Evolutionary conservation across 2,797 vertebrate species (phyloP).

Genomic region (Coilia nasus): DNA sequence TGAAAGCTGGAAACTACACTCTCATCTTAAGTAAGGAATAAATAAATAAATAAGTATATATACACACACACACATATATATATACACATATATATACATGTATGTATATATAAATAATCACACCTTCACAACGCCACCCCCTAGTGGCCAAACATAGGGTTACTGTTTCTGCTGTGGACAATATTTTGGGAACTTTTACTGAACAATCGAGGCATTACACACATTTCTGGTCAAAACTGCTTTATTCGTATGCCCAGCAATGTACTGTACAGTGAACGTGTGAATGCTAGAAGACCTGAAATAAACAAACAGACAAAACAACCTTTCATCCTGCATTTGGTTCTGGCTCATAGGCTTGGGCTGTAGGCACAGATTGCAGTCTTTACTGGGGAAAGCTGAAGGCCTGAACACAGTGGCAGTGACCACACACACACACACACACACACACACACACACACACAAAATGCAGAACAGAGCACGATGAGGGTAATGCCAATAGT

Average conservation of each 20-base stretch:
- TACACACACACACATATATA: no score
- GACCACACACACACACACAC: background rate
- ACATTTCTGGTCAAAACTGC: slow-evolving; percentile 44
- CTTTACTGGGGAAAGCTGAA: slow-evolving; percentile 36
- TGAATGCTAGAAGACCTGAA: slow-evolving; percentile 33
- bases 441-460: slow-evolving; percentile 18
- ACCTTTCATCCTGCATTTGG: slow-evolving; percentile 27
- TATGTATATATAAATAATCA: no score
- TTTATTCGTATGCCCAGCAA: slow-evolving; percentile 52
- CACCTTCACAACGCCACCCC: slow-evolving; percentile 62
- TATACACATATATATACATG: no score
- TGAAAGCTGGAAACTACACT: no score
- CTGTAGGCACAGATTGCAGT: slow-evolving; percentile 54
- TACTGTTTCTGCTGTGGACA: background rate
- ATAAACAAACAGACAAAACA: slow-evolving; percentile 26
- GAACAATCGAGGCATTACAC: background rate
- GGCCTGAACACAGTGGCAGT: slow-evolving; percentile 27
- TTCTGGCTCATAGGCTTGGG: slow-evolving; percentile 30
- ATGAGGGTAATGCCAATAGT: background rate
- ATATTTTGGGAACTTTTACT: background rate
- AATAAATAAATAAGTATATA: no score
- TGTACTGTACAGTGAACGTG: slow-evolving; percentile 51
- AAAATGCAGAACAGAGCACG: background rate
- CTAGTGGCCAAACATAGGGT: slow-evolving; percentile 56
- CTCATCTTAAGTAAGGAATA: no score